Evolutionary conservation across 2,888 invertebrate genomes (phyloP).

Genomic region (Dynastes tityus): DNA sequence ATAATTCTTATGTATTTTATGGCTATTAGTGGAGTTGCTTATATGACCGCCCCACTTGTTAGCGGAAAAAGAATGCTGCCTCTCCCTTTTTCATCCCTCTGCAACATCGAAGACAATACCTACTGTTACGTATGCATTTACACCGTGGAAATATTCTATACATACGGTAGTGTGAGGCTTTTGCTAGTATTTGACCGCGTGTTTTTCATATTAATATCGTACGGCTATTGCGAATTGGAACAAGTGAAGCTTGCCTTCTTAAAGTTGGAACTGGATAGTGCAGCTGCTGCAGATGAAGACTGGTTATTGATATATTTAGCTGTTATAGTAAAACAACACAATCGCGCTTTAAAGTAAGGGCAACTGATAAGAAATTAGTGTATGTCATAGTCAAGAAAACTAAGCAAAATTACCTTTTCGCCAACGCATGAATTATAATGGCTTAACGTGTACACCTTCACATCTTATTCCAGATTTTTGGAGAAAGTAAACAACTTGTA

Average conservation of each 20-base stretch:
- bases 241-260: conserved; percentile 22
- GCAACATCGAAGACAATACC: not conserved
- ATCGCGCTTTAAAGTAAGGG: conserved; percentile 8
- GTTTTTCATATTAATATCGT: conserved; percentile 1
- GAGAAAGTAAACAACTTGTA: not conserved
- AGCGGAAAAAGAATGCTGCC: not conserved
- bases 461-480: conserved; percentile 1
- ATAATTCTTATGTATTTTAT: not conserved
- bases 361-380: too few species aligned
- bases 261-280: not conserved
- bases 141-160: not conserved
- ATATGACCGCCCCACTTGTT: not conserved
- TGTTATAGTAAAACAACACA: conserved; percentile 13
- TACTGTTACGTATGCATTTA: not conserved
- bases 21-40: not conserved
- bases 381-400: too few species aligned
- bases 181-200: conserved; percentile 1
- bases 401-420: too few species aligned
- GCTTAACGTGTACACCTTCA: not conserved
- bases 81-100: not conserved
- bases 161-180: not conserved
- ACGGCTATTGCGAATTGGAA: conserved; percentile 26
- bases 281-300: not conserved
- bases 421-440: not conserved
- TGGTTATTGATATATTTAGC: not conserved